These are phyloP conservation scores for Paradoxurus hermaphroditus DNA, from an alignment of 2,113 vertebrate species.

Conservation along the genomic window DNA sequence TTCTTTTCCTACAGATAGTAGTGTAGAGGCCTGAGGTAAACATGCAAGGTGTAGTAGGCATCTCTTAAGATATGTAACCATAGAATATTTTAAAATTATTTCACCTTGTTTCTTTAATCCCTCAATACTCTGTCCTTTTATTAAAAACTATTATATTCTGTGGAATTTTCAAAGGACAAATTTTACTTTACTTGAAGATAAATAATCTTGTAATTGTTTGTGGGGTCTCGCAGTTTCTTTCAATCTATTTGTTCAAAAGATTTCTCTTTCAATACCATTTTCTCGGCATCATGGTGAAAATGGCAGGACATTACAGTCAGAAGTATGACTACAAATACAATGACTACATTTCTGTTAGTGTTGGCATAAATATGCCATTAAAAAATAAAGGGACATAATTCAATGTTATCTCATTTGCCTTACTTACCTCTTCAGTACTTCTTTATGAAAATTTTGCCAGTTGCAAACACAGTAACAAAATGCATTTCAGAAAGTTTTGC, in stretches of 20 bases:
- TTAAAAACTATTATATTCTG: neutral
- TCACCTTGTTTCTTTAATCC: constrained; percentile 7
- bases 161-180: constrained; percentile 23
- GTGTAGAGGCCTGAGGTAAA: neutral
- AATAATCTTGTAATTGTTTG: constrained; percentile 37
- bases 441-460: constrained; percentile 66
- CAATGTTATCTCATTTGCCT: constrained; percentile 70
- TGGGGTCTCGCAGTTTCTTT: constrained; percentile 56
- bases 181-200: constrained; percentile 13
- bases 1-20: neutral
- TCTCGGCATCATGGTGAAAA: constrained; percentile 49
- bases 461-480: constrained; percentile 59
- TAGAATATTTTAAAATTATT: constrained; percentile 31
- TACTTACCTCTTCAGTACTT: constrained; percentile 62
- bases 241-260: constrained; percentile 58
- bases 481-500: constrained; percentile 52
- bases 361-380: constrained; percentile 63
- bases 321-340: neutral
- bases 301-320: constrained; percentile 40
- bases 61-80: neutral
- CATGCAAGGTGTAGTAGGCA: neutral
- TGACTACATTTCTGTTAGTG: constrained; percentile 35
- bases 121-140: neutral
- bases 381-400: constrained; percentile 35
- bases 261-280: constrained; percentile 63